These are phyloP conservation scores for Orchestes rusci DNA, from an alignment of 2,888 invertebrate species.

Conservation along the genomic window DNA sequence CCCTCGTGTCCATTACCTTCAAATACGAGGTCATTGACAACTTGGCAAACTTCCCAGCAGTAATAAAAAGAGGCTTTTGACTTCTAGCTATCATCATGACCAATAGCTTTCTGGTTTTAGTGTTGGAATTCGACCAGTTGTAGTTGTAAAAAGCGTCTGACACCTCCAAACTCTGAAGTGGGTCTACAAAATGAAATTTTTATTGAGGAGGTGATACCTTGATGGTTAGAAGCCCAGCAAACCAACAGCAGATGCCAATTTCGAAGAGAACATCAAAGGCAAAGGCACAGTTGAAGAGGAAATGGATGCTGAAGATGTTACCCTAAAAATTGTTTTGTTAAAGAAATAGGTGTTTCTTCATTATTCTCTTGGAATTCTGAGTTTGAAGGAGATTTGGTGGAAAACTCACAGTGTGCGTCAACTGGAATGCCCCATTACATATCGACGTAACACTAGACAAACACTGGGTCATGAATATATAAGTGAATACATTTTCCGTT, in stretches of 20 bases:
- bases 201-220: conserved; percentile 7
- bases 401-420: conserved; percentile 12
- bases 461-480: conserved; percentile 8
- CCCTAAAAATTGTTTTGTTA: conserved; percentile 8
- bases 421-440: conserved; percentile 16
- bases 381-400: too few relatives aligned
- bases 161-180: conserved; percentile 14
- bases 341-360: neutral
- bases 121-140: conserved; percentile 11
- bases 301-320: conserved; percentile 8
- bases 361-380: neutral
- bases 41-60: conserved; percentile 11
- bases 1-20: conserved; percentile 2
- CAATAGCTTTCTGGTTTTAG: conserved; percentile 7
- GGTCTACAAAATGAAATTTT: neutral
- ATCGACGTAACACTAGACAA: conserved; percentile 9
- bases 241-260: conserved; percentile 16
- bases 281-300: conserved; percentile 12
- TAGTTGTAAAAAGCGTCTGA: conserved; percentile 17
- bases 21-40: conserved; percentile 11
- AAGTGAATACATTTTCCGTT: conserved; percentile 11
- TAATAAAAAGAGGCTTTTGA: conserved; percentile 13
- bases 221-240: conserved; percentile 11
- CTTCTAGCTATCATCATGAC: conserved; percentile 9
- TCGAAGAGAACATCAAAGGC: conserved; percentile 16